phyloP scores from a whole-genome alignment of 2,113 vertebrate species.

The Telmatochromis brichardi region DNA sequence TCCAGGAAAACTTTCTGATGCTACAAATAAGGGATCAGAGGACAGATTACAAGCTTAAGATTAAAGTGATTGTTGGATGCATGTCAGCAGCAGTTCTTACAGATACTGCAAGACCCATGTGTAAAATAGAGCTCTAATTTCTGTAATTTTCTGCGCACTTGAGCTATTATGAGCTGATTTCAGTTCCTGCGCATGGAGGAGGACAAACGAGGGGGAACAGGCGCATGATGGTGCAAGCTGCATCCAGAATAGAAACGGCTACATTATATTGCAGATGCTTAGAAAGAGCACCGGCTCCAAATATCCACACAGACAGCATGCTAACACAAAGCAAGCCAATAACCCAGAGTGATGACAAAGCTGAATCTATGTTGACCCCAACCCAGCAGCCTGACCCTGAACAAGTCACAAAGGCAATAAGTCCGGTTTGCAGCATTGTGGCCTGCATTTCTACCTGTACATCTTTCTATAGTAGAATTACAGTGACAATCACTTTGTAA shows the following conservation, averaged over 20 bases:
- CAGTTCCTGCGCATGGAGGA: fast-evolving
- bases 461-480: background rate
- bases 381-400: background rate
- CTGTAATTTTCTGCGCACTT: background rate
- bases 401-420: background rate
- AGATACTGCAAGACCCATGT: background rate
- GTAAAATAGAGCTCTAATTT: background rate
- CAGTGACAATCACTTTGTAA: background rate
- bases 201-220: background rate
- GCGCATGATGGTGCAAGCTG: background rate
- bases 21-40: background rate
- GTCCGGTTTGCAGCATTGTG: fast-evolving
- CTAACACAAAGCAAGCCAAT: background rate
- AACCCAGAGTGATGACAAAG: background rate
- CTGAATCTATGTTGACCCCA: fast-evolving
- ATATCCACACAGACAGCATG: background rate
- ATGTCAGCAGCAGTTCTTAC: background rate
- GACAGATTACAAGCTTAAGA: background rate
- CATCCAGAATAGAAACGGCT: background rate
- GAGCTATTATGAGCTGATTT: background rate
- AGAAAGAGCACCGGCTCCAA: background rate
- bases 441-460: background rate
- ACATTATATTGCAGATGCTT: background rate
- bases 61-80: background rate
- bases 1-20: background rate